These are phyloP conservation scores for Drosophila aldrichi DNA, from an alignment of 2,888 invertebrate species.

Conservation along the genomic window DNA sequence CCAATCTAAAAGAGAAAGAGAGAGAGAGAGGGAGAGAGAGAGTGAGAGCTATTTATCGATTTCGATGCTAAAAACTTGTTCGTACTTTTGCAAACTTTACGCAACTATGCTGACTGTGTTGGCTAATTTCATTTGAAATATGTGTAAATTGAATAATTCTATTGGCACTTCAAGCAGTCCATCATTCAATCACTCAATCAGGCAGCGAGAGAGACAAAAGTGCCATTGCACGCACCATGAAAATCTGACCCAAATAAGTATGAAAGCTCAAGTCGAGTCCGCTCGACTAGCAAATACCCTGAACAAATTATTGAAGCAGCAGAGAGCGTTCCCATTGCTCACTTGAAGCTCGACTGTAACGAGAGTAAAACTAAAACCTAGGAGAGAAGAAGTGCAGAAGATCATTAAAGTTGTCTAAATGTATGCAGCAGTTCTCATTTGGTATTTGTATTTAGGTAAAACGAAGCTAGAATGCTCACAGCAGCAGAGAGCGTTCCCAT, in stretches of 20 bases:
- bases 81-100: conserved; percentile 44
- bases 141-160: conserved; percentile 35
- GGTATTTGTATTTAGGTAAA: no score
- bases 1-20: neutral
- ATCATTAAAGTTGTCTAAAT: no score
- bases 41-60: conserved; percentile 43
- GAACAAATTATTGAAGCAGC: no score
- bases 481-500: no score
- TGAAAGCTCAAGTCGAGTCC: no score
- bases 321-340: no score
- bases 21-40: neutral
- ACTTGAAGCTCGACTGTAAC: no score
- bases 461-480: no score
- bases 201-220: conserved; percentile 29
- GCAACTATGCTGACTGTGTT: conserved; percentile 49
- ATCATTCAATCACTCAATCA: conserved; percentile 37
- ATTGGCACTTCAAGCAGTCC: conserved; percentile 34
- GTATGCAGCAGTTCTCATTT: no score
- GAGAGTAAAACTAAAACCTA: no score
- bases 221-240: conserved; percentile 55
- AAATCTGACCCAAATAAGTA: conserved; percentile 46
- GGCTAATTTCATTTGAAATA: conserved; percentile 47
- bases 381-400: no score
- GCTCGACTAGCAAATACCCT: no score
- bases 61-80: conserved; percentile 52